Percentiles rank a stretch among this genome's conserved stretches.
Evolutionary conservation across 1,140 invertebrate species (phyloP).

Genomic region (Zaprionus davidi): DNA sequence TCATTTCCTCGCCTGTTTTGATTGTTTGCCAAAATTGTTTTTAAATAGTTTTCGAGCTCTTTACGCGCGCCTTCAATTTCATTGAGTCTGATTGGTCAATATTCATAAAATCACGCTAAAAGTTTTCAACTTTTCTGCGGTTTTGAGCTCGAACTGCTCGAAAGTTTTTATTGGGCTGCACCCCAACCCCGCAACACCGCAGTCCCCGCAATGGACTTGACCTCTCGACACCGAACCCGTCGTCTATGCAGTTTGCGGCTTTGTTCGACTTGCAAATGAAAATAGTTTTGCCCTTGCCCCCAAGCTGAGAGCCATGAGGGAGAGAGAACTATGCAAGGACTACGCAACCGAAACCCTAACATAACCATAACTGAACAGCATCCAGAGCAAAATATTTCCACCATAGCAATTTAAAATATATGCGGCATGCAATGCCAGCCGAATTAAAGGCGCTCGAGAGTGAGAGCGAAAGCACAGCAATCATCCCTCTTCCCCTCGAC

Average conservation of each 20-base stretch:
- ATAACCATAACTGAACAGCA: slow-evolving; percentile 34
- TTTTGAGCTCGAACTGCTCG: slow-evolving; percentile 52
- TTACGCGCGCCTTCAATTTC: slow-evolving; percentile 56
- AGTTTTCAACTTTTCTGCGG: slow-evolving; percentile 76
- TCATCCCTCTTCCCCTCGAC: not conserved
- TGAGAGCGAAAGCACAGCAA: not conserved
- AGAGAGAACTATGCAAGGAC: slow-evolving; percentile 14
- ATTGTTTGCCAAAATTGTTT: slow-evolving; percentile 62
- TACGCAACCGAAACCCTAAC: slow-evolving; percentile 18
- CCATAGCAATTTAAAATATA: slow-evolving; percentile 36
- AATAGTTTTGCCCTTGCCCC: slow-evolving; percentile 65
- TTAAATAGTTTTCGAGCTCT: slow-evolving; percentile 68
- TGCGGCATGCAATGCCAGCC: slow-evolving; percentile 38
- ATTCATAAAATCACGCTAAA: slow-evolving; percentile 69
- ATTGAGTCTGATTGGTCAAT: slow-evolving; percentile 77
- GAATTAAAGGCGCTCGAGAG: slow-evolving; percentile 51
- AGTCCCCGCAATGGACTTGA: not conserved
- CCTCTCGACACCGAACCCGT: not conserved
- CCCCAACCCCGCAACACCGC: slow-evolving; percentile 8
- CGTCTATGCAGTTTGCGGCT: slow-evolving; percentile 59
- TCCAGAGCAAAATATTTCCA: slow-evolving; percentile 58
- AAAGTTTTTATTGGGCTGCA: slow-evolving; percentile 69
- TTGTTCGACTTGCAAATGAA: slow-evolving; percentile 77
- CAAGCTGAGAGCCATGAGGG: not conserved
- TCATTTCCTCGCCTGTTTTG: slow-evolving; percentile 13